Evolutionary conservation across 2,888 invertebrate species (phyloP), one percentile per base, ranked within the genome.

Genomic region (Drosophila neonasuta): DNA sequence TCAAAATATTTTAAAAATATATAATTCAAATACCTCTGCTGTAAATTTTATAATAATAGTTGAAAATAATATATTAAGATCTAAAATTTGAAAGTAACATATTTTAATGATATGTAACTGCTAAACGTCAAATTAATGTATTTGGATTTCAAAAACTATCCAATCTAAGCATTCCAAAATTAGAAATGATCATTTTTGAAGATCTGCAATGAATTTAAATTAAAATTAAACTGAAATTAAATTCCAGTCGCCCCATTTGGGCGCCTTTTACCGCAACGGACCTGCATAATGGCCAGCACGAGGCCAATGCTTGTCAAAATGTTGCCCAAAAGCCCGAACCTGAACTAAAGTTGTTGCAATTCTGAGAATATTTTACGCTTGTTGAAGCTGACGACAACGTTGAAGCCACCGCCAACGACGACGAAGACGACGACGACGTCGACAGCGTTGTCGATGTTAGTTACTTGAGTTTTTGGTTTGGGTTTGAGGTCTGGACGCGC

Each of bases 321-420:
- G 72, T 55, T 71, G 72, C 52, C 72, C 73, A 74, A 74, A 75
- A 69, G 71, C 64, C 74, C 61, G 46, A 69, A 24, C 56, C 61
- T 51, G 61, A 86, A 68, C 86, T 72, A 69, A 81, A 81, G 77
- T 84, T 79, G 79, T 73, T 81, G 80, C 84, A 84, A 76, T 88
- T 88, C 88, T 77, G 67, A 69, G 88, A 87, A 87, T 84, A 79
- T 76, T 81, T 79, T 71, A 78, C 75, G 74, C 86, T 79, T 78
- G 83, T 79, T 86, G 87, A 73, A 69, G 83, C 71, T 76, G 80
- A 74, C 83, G 79, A 80, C 78, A 74, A 64, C 71, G 74, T 63
- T 70, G 78, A 80, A 78, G 77, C 78, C 78, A 78, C 80, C 86
- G 78, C 76, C 83, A 80, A 76, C 68, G 83, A 61, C 46, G 68